Conservation (phyloP, 2,888 invertebrate species). For the Scaptomyza parva region DNA sequence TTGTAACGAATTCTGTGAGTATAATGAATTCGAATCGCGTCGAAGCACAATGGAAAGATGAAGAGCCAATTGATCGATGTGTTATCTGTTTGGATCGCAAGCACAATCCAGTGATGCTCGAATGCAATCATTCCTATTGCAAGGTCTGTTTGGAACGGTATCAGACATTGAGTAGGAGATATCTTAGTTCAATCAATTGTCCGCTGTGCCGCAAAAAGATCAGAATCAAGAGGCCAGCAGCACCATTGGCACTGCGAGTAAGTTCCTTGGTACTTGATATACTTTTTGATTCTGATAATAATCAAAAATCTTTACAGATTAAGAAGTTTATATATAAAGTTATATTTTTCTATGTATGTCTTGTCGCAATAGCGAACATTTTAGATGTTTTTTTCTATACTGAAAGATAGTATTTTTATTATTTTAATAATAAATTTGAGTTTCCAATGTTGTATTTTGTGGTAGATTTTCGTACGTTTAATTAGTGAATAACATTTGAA, state of each 20-base stretch:
- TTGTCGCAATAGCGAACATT: neutral
- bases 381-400: too few relatives aligned
- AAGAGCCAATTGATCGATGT: neutral
- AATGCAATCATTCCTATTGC: conserved; percentile 4
- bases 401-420: too few relatives aligned
- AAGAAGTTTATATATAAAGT: neutral
- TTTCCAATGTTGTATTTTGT: too few relatives aligned
- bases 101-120: neutral
- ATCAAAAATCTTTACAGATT: neutral
- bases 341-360: neutral
- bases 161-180: neutral
- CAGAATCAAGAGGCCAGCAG: neutral
- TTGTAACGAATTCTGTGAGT: neutral
- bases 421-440: too few relatives aligned
- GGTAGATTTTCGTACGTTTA: neutral
- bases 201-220: conserved; percentile 1
- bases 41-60: neutral
- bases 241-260: neutral
- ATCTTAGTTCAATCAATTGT: neutral
- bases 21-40: neutral
- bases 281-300: neutral
- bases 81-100: neutral
- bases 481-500: too few relatives aligned
- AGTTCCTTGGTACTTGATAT: neutral
- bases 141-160: neutral